These are phyloP conservation scores for Mylabris sibirica DNA, from an alignment of 2,888 invertebrate species.

Conservation along the genomic window DNA sequence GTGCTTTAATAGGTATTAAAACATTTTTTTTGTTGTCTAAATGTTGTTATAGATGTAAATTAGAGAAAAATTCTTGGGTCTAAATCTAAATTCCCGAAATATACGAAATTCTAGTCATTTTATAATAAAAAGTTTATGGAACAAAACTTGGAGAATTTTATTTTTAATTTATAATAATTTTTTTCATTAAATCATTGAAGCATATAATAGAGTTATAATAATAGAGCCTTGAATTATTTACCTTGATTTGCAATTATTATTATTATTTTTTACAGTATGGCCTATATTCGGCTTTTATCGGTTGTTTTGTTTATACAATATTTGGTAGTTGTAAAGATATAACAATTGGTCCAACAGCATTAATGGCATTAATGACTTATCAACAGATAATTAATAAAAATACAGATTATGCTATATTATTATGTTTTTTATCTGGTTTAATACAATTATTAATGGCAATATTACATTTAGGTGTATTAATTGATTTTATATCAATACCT, in stretches of 20 bases:
- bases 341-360: constrained; percentile 91
- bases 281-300: constrained; percentile 92
- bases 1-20: no score
- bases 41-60: no score
- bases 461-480: constrained; percentile 82
- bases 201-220: not conserved
- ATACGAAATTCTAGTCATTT: no score
- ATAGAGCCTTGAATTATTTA: not conserved
- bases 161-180: no score
- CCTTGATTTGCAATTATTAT: constrained; percentile 13
- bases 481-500: constrained; percentile 90
- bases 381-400: constrained; percentile 76
- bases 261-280: constrained; percentile 77
- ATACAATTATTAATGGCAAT: constrained; percentile 84
- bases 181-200: constrained; percentile 1
- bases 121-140: no score
- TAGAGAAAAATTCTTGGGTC: no score
- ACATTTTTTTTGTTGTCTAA: no score
- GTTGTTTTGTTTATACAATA: constrained; percentile 89
- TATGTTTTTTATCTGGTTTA: constrained; percentile 84
- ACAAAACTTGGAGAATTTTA: no score
- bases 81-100: no score
- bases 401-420: constrained; percentile 80
- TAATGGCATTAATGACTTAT: constrained; percentile 90
- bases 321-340: constrained; percentile 90